These are phyloP conservation scores for Epistrophe eligans DNA, from an alignment of 2,888 invertebrate genomes.

Conservation along the genomic window DNA sequence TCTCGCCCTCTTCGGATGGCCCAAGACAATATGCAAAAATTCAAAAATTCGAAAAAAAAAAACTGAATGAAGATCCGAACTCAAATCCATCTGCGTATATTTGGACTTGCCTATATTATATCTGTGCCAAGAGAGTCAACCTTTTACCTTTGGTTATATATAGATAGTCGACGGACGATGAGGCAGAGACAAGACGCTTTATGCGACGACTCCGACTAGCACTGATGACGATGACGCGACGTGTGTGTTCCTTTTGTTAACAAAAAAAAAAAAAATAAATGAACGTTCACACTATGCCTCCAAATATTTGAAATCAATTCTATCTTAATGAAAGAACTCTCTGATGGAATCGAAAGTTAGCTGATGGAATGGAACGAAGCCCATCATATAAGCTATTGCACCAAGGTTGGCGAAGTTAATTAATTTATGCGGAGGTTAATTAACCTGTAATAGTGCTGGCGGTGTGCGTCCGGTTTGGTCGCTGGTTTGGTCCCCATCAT, in stretches of 20 bases:
- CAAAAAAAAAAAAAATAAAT: conserved; percentile 47
- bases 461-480: conserved; percentile 40
- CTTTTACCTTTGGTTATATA: conserved; percentile 63
- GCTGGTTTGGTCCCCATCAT: neutral
- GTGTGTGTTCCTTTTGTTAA: conserved; percentile 73
- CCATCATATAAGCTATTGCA: conserved; percentile 4
- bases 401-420: conserved; percentile 70
- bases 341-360: conserved; percentile 11
- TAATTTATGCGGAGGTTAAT: conserved; percentile 74
- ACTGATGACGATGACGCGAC: conserved; percentile 35
- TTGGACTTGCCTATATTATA: conserved; percentile 7
- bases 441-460: conserved; percentile 66
- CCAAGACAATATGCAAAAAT: conserved; percentile 75
- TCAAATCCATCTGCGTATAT: conserved; percentile 68
- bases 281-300: conserved; percentile 75
- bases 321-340: conserved; percentile 49
- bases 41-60: neutral
- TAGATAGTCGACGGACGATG: neutral
- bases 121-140: conserved; percentile 44
- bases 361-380: neutral
- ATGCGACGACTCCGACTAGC: neutral
- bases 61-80: conserved; percentile 16
- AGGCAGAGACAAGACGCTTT: neutral
- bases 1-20: conserved; percentile 28
- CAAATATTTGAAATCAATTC: conserved; percentile 74